Evolutionary conservation across 2,888 invertebrate species (phyloP), one percentile per base, ranked within the genome.

Genomic region (Ophion slaviceki): DNA sequence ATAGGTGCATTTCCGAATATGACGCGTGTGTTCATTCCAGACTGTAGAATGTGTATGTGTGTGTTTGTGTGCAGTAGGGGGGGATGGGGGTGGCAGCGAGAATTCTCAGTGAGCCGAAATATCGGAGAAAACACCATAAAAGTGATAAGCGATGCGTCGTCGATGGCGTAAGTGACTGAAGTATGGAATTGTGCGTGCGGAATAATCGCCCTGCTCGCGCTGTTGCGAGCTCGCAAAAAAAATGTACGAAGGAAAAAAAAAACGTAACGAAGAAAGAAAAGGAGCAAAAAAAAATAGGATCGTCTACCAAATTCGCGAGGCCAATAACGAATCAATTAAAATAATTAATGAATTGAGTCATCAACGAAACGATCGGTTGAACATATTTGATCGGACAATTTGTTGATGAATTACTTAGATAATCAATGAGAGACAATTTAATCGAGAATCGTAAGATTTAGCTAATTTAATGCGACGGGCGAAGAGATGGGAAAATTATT

Each of bases 11-110:
- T 90, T 90, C 86, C 80, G 83, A 82, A 83, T 76, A 80, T 88
- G 88, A 89, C 87, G 89, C 87, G 89, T 89, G 90, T 90, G 90
- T 91, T 90, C 90, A 91, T 91, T 91, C 90, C 90, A 91, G 87
- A 87, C 81, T 87, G 76, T 87, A 88, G 87, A 88, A 86, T 87
- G 80, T 84, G 83, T 80, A 75, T 79, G 62, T 78, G 82, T 64
- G 67, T 28, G 68, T 75, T 36, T 68, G 47, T 81, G 79, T 17
- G 62, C 62, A 75, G 66, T n/a, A 83, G 71, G 14, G 70, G 82
- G 80, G 80, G 61, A 66, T 59, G 36, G 20, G 40, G 59, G 57
- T 57, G 62, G 67, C 24, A 84, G 82, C 83, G 86, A 62, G 78
- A 75, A 80, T 75, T 75, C 32, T n/a, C 62, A 74, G 53, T 67